Conservation (phyloP, 2,888 invertebrate species). For the Disparrhopalites patrizii region DNA sequence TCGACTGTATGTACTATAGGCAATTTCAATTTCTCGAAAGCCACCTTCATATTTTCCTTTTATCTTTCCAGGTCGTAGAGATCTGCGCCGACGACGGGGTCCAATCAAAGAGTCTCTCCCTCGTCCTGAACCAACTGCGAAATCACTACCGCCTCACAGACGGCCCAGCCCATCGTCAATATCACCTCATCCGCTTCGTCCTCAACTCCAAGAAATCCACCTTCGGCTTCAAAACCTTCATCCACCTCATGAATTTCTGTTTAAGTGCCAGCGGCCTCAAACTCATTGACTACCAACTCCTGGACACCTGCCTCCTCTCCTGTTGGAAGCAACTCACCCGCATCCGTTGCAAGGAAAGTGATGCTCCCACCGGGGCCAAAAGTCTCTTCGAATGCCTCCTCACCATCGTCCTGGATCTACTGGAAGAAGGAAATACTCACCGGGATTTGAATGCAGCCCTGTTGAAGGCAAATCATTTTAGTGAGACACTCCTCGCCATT, state of each 20-base stretch:
- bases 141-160: slow-evolving; percentile 45
- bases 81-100: slow-evolving; percentile 44
- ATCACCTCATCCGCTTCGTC: slow-evolving; percentile 46
- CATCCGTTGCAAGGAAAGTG: slow-evolving; percentile 38
- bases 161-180: slow-evolving; percentile 34
- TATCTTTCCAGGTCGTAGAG: slow-evolving; percentile 43
- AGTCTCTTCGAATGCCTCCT: slow-evolving; percentile 45
- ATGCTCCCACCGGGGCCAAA: slow-evolving; percentile 43
- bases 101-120: slow-evolving; percentile 43
- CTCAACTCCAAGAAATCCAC: slow-evolving; percentile 39
- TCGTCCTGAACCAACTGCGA: slow-evolving; percentile 44
- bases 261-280: slow-evolving; percentile 41
- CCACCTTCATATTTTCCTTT: not conserved
- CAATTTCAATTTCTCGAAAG: no score
- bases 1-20: no score
- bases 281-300: slow-evolving; percentile 43
- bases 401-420: slow-evolving; percentile 42
- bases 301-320: slow-evolving; percentile 40
- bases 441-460: slow-evolving; percentile 43
- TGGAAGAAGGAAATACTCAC: slow-evolving; percentile 40
- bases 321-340: slow-evolving; percentile 41
- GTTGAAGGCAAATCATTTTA: slow-evolving; percentile 43
- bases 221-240: slow-evolving; percentile 46
- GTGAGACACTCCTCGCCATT: slow-evolving; percentile 41
- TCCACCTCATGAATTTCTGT: slow-evolving; percentile 42